Base-by-base conservation (phyloP, 2,113 vertebrate genomes). In the Scomber scombrus region DNA sequence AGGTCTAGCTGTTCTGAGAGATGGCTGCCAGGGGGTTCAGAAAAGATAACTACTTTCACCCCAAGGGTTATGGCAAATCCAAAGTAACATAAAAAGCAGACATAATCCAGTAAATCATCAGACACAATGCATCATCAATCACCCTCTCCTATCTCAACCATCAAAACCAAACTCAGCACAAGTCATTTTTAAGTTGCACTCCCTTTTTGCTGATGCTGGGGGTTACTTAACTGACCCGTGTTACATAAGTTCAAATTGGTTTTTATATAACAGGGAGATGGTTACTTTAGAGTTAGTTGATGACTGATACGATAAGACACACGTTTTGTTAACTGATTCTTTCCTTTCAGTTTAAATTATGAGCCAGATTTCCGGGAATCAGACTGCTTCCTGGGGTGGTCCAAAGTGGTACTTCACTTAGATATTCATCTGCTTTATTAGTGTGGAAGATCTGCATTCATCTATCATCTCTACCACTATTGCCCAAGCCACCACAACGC, bases 381-480 rank as follows among this genome's bases (percentile, higher is more conserved):
- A 61, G 23, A 60, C 66, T 51, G 57, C 72, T 89, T 92, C 81
- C 75, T 74, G 40, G 49, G 72, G 69, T 81, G 67, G 57, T 77
- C 62, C 12, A 47, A 82, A 81, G 84, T 63, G 51, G 47, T 73
- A 82, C 81, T 88, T 84, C 21, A 87, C 73, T 51, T 46, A 73
- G 58, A 87, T 79, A 81, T 77, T 85, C 89, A 94, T 90, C 65
- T 85, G 87, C 87, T 62, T 84, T 63, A 85, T 82, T 84, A 75
- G 52, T 71, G 23, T 40, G 55, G 58, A 85, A 66, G 75, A 85
- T 74, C 65, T 58, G 56, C 71, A 75, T 64, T 86, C 55, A 85
- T 89, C 55, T 40, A 82, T 87, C 82, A 79, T 72, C 43, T 58
- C 50, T 15, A 52, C 49, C 58, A 55, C 66, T 55, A 21, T 23